These are phyloP conservation scores for Orthosia gracilis DNA, from an alignment of 2,888 invertebrate species.

Conservation along the genomic window DNA sequence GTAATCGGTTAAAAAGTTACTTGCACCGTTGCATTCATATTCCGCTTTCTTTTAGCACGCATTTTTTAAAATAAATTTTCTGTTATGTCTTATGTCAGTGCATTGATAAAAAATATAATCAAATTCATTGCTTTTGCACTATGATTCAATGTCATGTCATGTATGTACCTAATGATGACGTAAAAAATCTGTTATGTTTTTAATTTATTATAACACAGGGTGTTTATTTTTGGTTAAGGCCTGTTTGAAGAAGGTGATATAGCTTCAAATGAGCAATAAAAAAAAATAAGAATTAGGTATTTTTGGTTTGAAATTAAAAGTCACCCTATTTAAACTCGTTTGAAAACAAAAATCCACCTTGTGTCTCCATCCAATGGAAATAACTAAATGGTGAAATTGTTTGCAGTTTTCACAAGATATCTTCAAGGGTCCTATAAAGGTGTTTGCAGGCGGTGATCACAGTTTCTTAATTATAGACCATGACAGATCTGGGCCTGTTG, in stretches of 20 bases:
- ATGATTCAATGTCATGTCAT: constrained; percentile 16
- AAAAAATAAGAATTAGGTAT: background rate
- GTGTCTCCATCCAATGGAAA: constrained; percentile 1
- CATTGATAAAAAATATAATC: constrained; percentile 10
- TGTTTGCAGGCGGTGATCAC: constrained; percentile 97
- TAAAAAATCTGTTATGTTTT: constrained; percentile 15
- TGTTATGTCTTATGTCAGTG: constrained; percentile 28
- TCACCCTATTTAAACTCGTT: constrained; percentile 30
- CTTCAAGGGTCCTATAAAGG: constrained; percentile 89
- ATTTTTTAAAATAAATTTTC: background rate
- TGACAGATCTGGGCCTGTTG: constrained; percentile 88
- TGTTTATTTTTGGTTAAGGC: constrained; percentile 41
- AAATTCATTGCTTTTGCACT: constrained; percentile 28
- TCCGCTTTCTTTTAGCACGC: constrained; percentile 33
- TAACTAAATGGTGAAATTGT: constrained; percentile 43
- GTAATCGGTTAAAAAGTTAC: background rate
- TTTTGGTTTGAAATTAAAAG: background rate
- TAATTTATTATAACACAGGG: constrained; percentile 22
- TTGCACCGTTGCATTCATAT: constrained; percentile 13
- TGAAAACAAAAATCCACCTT: constrained; percentile 44
- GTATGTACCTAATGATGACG: constrained; percentile 18
- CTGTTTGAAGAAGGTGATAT: constrained; percentile 42
- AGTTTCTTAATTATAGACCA: constrained; percentile 94
- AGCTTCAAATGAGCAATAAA: background rate
- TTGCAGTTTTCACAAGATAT: constrained; percentile 83